Base-by-base conservation (phyloP, 2,888 invertebrate species). In the Lucinisca nassula region DNA sequence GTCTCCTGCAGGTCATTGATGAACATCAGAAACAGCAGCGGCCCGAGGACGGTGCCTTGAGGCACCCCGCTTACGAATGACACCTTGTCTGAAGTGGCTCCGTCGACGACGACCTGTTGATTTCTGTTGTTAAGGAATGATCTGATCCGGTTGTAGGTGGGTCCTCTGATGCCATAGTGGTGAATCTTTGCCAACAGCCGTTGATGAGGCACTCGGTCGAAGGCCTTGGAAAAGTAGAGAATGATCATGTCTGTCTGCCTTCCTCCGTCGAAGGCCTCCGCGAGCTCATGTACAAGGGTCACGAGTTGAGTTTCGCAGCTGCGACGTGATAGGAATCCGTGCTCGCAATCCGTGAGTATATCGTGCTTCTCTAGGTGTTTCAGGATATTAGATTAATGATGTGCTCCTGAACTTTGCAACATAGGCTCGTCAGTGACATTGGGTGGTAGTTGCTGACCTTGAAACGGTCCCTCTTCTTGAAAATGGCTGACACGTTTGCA, bases 361-460 rank as follows among this genome's bases (percentile, higher is more conserved):
- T 51, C 51, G 21, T 51, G n/a, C 21, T 51, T n/a, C 51, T 51
- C 21, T 21, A 51, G 21, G 51, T 51, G 51, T 51, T 21, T 51
- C 51, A 21, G 51, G 14, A 12, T 51, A n/a, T n/a, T n/a, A n/a
- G n/a, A n/a, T n/a, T n/a, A n/a, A n/a, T n/a, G n/a, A n/a, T n/a
- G n/a, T 45, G 45, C 45, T 12, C n/a, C n/a, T n/a, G n/a, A n/a
- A n/a, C n/a, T n/a, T n/a, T n/a, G n/a, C n/a, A n/a, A 17, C 61
- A 61, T 10, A 61, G 30, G 21, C 61, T 30, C 8, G 30, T 61
- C 27, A 61, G 61, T 74, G 79, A 79, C 21, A 79, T 49, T 1
- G 79, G 79, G 24, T 45, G 38, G 49, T 79, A 70, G 70, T 79
- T 70, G 67, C 21, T 37, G n/a, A 37, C 37, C 8, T 72, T 37